Evolutionary conservation across 2,888 invertebrate species (phyloP), one percentile per base, ranked within the genome.

Genomic region (Rotaria sp.): DNA sequence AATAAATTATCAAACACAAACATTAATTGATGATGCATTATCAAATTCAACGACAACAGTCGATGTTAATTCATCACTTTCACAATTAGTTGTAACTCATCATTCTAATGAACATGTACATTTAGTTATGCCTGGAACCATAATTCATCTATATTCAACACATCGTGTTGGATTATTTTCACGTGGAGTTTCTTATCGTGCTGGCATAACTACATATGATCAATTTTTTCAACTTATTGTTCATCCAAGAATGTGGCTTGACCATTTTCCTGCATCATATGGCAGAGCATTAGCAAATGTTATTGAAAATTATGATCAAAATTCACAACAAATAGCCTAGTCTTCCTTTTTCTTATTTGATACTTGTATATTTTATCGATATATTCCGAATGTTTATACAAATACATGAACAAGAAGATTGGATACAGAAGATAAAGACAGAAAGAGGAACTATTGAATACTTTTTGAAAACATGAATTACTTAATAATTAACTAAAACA

Each of bases 111-210:
- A 67, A 18, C 67, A 38, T 35, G 45, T 0, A 45, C 80, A 26
- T 80, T 80, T 80, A 80, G 45, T 80, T 45, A 45, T 80, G n/a
- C 80, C 80, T 18, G 80, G 80, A 45, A 80, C 80, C n/a, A 80
- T 80, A 26, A n/a, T 80, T 13, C 80, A 80, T 45, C 15, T 80
- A 4, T 80, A 80, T 80, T 80, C 80, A 80, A 80, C 45, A 13
- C 10, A 80, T 45, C 26, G 45, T 80, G 15, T 80, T 15, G 45
- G 45, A 2, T 45, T 80, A 45, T 80, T 45, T n/a, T 45, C 80
- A 45, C 80, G 45, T 11, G 26, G 26, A n/a, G 45, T 80, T 4
- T 80, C 80, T 15, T 80, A 80, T 45, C 41, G 45, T 80, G 80
- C 80, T 11, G 13, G 80, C 26, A 26, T 80, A 10, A 45, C 26